Percentiles rank a stretch among this genome's conserved stretches.
These are phyloP conservation scores for Pampusana beccarii DNA, from an alignment of 2,113 vertebrate genomes.

Conservation along the genomic window DNA sequence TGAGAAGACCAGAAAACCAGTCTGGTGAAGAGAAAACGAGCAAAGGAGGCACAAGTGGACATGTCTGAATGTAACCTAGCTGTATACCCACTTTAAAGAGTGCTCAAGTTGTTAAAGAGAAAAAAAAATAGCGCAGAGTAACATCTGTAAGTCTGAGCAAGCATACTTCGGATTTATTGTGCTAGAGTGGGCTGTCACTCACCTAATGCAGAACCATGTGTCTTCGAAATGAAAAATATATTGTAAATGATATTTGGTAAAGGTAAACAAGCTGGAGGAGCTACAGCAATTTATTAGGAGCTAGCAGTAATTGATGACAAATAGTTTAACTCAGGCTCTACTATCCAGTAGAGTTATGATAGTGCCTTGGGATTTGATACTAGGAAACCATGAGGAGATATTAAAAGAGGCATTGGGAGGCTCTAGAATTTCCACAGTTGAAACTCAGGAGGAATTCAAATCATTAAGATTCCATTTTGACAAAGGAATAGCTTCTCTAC, in stretches of 20 bases:
- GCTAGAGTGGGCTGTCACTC: neutral
- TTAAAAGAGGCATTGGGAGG: neutral
- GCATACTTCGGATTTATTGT: neutral
- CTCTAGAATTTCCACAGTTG: neutral
- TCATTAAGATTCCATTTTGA: neutral
- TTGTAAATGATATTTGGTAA: neutral
- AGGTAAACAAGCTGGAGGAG: neutral
- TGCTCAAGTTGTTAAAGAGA: neutral
- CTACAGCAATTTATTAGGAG: neutral
- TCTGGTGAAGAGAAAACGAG: neutral
- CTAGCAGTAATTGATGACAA: neutral
- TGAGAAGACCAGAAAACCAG: neutral
- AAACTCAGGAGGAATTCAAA: neutral
- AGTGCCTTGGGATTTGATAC: neutral
- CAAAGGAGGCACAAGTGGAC: neutral
- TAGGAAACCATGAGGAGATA: accelerated
- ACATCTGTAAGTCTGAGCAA: neutral
- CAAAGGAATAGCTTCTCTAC: neutral
- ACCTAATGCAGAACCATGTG: neutral
- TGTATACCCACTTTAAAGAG: neutral
- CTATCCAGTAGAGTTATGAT: neutral
- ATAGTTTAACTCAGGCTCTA: neutral
- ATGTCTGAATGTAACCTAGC: neutral
- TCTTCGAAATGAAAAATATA: neutral
- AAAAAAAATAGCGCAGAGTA: neutral